A percentile compares a stretch with the other conserved stretches of the same genome.
phyloP scores from a whole-genome alignment of 2,888 invertebrate species.

The Leucoptera coffeella region DNA sequence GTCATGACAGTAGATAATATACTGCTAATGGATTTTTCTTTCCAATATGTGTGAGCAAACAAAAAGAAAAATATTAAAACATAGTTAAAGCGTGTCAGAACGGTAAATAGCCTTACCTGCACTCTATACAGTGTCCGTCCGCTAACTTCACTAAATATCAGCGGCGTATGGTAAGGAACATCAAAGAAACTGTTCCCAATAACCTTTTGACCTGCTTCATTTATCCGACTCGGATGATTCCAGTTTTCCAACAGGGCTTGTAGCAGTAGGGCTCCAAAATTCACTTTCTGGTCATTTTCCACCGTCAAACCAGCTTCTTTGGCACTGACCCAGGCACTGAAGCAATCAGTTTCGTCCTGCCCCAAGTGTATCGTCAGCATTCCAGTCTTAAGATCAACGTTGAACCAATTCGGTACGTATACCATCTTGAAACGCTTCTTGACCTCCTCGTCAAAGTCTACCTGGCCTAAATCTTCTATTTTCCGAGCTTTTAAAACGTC shows the following conservation, averaged over 20 bases:
- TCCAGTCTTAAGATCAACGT: constrained; percentile 97
- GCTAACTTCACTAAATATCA: constrained; percentile 95
- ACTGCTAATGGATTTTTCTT: too few species aligned
- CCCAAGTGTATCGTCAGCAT: constrained; percentile 96
- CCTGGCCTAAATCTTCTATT: constrained; percentile 84
- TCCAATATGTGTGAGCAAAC: too few species aligned
- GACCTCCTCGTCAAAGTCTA: constrained; percentile 89
- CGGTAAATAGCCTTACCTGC: constrained; percentile 16
- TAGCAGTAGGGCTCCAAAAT: constrained; percentile 88
- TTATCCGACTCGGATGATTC: constrained; percentile 66
- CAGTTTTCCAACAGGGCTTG: constrained; percentile 95
- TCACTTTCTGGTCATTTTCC: constrained; percentile 84
- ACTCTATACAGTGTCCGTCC: constrained; percentile 89
- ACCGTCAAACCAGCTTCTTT: constrained; percentile 85
- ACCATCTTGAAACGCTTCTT: constrained; percentile 89
- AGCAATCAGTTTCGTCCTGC: constrained; percentile 96
- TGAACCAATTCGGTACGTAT: constrained; percentile 98
- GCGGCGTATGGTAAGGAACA: constrained; percentile 92
- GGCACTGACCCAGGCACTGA: constrained; percentile 97
- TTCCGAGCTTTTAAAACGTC: constrained; percentile 88
- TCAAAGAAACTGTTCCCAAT: constrained; percentile 76
- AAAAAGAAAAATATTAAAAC: too few species aligned
- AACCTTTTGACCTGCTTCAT: constrained; percentile 65
- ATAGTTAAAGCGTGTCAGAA: too few species aligned
- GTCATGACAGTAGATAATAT: too few species aligned